Evolutionary conservation across 1,140 invertebrate species (phyloP), one percentile per base, ranked within the genome.

Genomic region (Drosophila pandora): DNA sequence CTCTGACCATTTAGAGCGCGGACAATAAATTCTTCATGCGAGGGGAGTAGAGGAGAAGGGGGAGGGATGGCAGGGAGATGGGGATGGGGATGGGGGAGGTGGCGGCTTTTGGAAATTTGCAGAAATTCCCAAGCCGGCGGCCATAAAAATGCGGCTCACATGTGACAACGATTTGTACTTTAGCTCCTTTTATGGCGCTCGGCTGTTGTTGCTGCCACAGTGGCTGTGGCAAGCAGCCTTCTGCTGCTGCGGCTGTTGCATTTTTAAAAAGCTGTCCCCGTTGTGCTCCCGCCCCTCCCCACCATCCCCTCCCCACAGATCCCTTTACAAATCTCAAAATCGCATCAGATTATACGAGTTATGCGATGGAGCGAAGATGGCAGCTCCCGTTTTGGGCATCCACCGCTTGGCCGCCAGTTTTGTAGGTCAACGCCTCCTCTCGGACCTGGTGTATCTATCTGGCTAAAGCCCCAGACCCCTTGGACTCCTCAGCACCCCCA

Each of bases 151-250:
- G 90, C 90, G 84, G 76, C 90, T 90, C 90, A 91, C 90, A 91
- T 91, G 90, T 91, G 90, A 91, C 90, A 91, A 91, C 90, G 90
- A 91, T 91, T 91, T 91, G 90, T 91, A 91, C 89, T 90, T 87
- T 84, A 69, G 82, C 85, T 90, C 90, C 90, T 84, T 91, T 91
- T 91, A 91, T 88, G 90, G 89, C 63, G 53, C 54, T 50, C 56
- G 22, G 43, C 37, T 50, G 50, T 48, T 47, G 37, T 32, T 58
- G 58, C 34, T 67, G 65, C 45, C 58, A 34, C 34, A 50, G 30
- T 43, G n/a, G 41, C 41, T 43, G 39, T 43, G n/a, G 39, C 13
- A 43, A 17, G 39, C 39, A 17, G 32, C 17, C 41, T 62, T 17
- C 47, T 13, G 37, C 54, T 7, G 41, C 30, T 2, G 23, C 23